Conservation (phyloP, 2,888 invertebrate species). For the Drosophila pseudotalamancana region DNA sequence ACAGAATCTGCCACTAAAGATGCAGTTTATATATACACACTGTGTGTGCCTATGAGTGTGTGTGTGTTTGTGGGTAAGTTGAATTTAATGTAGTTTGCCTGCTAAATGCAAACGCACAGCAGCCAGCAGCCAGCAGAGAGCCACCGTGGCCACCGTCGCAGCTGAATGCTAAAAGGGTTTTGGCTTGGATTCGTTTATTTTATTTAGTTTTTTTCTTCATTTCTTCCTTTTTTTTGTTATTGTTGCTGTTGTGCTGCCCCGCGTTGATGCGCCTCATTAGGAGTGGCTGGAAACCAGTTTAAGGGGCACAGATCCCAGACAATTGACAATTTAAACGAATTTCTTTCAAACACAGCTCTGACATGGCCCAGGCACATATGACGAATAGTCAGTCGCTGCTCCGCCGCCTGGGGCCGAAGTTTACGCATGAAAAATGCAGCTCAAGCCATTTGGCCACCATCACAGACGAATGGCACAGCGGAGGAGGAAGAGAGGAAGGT, state of each 20-base stretch:
- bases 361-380: conserved; percentile 73
- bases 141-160: conserved; percentile 68
- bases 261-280: conserved; percentile 72
- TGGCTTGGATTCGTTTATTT: conserved; percentile 59
- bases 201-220: conserved; percentile 35
- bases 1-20: conserved; percentile 74
- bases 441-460: conserved; percentile 66
- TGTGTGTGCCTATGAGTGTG: neutral
- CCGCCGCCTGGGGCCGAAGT: conserved; percentile 54
- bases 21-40: conserved; percentile 45
- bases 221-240: conserved; percentile 14
- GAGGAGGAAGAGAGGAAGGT: conserved; percentile 19
- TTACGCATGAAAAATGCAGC: conserved; percentile 77
- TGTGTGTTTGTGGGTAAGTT: conserved; percentile 62
- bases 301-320: conserved; percentile 63
- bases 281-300: conserved; percentile 75
- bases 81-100: conserved; percentile 74
- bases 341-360: conserved; percentile 74
- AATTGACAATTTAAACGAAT: conserved; percentile 79
- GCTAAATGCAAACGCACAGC: conserved; percentile 70
- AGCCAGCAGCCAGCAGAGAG: conserved; percentile 25
- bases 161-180: conserved; percentile 76
- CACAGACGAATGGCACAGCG: conserved; percentile 24
- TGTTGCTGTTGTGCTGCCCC: conserved; percentile 16
- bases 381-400: conserved; percentile 68